Evolutionary conservation across 1,140 invertebrate genomes (phyloP), one percentile per base, ranked within the genome.

Genomic region (Chlorops oryzae): DNA sequence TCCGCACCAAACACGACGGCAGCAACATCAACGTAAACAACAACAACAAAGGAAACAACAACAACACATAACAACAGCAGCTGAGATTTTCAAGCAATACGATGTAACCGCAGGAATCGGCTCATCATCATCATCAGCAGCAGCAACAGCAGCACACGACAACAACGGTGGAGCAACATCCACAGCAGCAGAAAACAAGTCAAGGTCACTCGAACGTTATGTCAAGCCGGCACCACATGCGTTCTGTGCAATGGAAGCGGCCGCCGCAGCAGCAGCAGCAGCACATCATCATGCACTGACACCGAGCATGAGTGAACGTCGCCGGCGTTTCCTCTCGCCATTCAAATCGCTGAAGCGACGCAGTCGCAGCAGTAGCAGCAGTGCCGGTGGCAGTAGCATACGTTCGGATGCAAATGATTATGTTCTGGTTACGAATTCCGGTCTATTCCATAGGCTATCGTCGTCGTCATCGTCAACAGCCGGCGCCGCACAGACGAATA

Each of bases 301-400:
- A 56, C 65, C 65, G 39, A 65, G 57, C 3, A 38, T 61, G 50
- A 59, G 51, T 41, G 57, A 61, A 9, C 65, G 62, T 5, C 63
- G 65, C 12, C 63, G 65, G 9, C 65, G 65, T n/a, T 50, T 69
- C n/a, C 60, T 69, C 2, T 58, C 65, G 18, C 65, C 65, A 18
- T 69, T 69, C 44, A 64, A 64, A 2, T 65, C 65, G 0, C 54
- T 69, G 46, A 65, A 65, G 51, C 59, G 65, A 6, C 65, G 65
- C 58, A 69, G 65, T 55, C 65, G 65, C 34, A 69, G 65, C 61
- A 69, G 65, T 54, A 68, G 62, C 56, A 68, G 65, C 59, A 69
- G 65, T n/a, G n/a, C n/a, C 54, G 64, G 59, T 38, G 50, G 50
- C 20, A 52, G 50, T 42, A 28, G 44, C 47, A n/a, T n/a, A n/a